Base-by-base conservation (phyloP, 2,113 vertebrate genomes). In the Odocoileus virginianus region DNA sequence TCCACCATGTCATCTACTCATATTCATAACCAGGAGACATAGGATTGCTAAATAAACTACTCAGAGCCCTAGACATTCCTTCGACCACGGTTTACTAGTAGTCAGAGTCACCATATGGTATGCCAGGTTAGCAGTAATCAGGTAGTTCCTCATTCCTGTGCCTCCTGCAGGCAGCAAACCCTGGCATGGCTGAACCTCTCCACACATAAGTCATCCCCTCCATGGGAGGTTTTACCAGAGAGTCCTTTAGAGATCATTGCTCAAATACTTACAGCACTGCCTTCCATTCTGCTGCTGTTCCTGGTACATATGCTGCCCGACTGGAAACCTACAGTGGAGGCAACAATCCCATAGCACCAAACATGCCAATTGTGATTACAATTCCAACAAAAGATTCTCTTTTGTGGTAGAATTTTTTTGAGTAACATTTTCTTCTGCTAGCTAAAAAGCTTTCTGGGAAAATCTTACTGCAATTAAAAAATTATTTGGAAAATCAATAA, bases 401-500 rank as follows among this genome's bases (percentile, higher is more conserved):
- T 81, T 81, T 81, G 45, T 50, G 67, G 89, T 40, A 76, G 54
- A 78, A 11, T 86, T 86, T 57, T 87, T 47, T 85, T 85, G 58
- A 94, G 54, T 64, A 55, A 67, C 19, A 86, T 89, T 94, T 92
- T 79, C 43, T 94, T 87, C 71, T 55, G 47, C 52, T 17, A 89
- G 30, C 17, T 71, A 71, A 71, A 21, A 71, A 71, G 71, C 25
- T 94, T 96, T 92, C 89, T 96, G 89, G 88, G 88, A 92, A 95
- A 91, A 98, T 92, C 40, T 94, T 89, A 86, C 9, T 33, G 16
- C 19, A 89, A 71, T 36, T 50, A 82, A 96, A 94, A 88, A 47
- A 6, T 91, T 92, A 79, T 92, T 91, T 92, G 47, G 71, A 95
- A 95, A 96, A 58, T 79, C 21, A 76, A 45, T 94, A 55, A 55